Percentiles rank a stretch among this genome's conserved stretches.
Conservation (phyloP, 2,113 vertebrate genomes). For the Hypanus sabinus region DNA sequence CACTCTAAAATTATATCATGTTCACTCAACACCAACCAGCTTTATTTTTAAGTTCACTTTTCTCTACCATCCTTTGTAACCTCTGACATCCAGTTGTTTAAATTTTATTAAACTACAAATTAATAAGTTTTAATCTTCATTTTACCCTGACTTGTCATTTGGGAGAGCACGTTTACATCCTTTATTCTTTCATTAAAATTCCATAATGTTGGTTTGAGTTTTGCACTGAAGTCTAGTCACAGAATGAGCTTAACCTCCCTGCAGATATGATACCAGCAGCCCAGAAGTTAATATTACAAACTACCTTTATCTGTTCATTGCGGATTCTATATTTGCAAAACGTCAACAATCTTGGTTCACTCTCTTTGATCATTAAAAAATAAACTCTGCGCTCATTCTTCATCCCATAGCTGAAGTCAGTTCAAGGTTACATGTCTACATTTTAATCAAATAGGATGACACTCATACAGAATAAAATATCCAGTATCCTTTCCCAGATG, state of each 20-base stretch:
- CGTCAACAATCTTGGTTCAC: not conserved
- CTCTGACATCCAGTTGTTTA: not conserved
- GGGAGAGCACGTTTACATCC: too few relatives aligned
- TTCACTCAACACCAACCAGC: too few relatives aligned
- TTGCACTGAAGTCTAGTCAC: not conserved
- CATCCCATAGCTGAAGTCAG: slow-evolving; percentile 1
- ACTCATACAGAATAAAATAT: not conserved
- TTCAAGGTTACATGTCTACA: not conserved
- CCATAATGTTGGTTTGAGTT: not conserved
- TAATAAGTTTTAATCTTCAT: not conserved
- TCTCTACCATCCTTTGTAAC: not conserved
- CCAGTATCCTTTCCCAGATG: not conserved
- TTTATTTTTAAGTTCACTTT: not conserved
- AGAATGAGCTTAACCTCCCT: not conserved
- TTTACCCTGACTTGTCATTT: not conserved
- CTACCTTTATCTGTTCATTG: not conserved
- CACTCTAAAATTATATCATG: too few relatives aligned
- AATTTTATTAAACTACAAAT: not conserved
- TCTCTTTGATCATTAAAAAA: not conserved
- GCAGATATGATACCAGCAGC: not conserved
- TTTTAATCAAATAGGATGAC: not conserved
- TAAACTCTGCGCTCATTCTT: not conserved
- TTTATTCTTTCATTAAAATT: not conserved
- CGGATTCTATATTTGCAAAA: not conserved
- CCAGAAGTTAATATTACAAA: not conserved